These are phyloP conservation scores for Cosmorhoe ocellata DNA, from an alignment of 2,888 invertebrate genomes.

Conservation along the genomic window DNA sequence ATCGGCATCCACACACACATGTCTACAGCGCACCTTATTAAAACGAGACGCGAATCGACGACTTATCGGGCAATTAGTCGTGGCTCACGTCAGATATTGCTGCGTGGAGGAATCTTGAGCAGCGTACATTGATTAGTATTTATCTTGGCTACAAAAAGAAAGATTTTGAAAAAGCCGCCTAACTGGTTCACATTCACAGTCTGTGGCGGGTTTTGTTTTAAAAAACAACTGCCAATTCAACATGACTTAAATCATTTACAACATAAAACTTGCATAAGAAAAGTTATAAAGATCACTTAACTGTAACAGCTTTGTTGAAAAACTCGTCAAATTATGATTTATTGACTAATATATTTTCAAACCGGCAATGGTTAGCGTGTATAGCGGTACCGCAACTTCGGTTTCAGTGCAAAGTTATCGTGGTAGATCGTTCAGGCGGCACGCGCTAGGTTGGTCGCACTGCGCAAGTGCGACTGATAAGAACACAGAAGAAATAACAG, in stretches of 20 bases:
- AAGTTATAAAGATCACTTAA: slow-evolving; percentile 2
- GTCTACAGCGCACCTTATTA: slow-evolving; percentile 79
- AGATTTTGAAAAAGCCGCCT: slow-evolving; percentile 22
- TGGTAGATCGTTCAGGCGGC: slow-evolving; percentile 56
- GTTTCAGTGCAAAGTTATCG: slow-evolving; percentile 33
- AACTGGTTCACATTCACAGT: background rate
- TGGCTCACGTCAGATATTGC: slow-evolving; percentile 70
- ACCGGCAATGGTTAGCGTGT: slow-evolving; percentile 55
- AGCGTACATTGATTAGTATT: slow-evolving; percentile 59
- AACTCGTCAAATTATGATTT: background rate
- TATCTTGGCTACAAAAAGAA: slow-evolving; percentile 27
- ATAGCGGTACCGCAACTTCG: slow-evolving; percentile 31
- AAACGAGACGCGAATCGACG: slow-evolving; percentile 82
- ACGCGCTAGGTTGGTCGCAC: slow-evolving; percentile 64
- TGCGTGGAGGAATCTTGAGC: slow-evolving; percentile 53
- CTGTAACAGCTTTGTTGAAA: background rate
- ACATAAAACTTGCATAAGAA: background rate
- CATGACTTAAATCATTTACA: background rate
- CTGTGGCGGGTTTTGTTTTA: background rate
- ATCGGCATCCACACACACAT: slow-evolving; percentile 74
- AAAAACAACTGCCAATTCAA: background rate
- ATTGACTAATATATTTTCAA: slow-evolving; percentile 36
- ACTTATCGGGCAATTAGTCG: slow-evolving; percentile 82
- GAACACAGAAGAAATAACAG: slow-evolving; percentile 39
- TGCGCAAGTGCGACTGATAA: slow-evolving; percentile 74